These are phyloP conservation scores for Leptinotarsa undecemlineata DNA, from an alignment of 1,140 invertebrate genomes.

Conservation along the genomic window DNA sequence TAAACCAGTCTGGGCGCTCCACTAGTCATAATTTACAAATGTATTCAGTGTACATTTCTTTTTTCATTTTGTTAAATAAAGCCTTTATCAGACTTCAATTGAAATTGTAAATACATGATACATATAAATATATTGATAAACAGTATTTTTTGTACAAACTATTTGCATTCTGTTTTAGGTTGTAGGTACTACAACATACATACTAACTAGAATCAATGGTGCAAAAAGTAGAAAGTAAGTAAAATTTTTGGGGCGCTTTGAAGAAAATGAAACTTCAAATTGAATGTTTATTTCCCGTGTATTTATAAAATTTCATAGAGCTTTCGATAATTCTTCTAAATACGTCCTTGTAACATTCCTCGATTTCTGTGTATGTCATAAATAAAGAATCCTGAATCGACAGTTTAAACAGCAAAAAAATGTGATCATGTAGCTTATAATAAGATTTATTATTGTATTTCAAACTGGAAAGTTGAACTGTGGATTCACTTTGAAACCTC, in stretches of 20 bases:
- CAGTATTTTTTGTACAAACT: slow-evolving; percentile 46
- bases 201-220: slow-evolving; percentile 47
- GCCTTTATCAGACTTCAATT: slow-evolving; percentile 16
- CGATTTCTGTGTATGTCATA: slow-evolving; percentile 35
- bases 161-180: slow-evolving; percentile 40
- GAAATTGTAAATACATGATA: slow-evolving; percentile 41
- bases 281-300: no score
- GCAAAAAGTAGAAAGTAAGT: slow-evolving; percentile 34
- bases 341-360: slow-evolving; percentile 42
- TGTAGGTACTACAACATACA: no score
- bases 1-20: neutral
- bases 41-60: neutral
- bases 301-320: no score
- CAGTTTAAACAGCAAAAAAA: slow-evolving; percentile 21
- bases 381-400: slow-evolving; percentile 31
- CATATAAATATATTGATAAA: slow-evolving; percentile 28
- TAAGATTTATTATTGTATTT: slow-evolving; percentile 33
- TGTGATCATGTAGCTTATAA: slow-evolving; percentile 37
- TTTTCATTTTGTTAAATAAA: slow-evolving; percentile 32
- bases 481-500: slow-evolving; percentile 32
- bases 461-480: slow-evolving; percentile 32
- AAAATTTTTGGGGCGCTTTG: slow-evolving; percentile 14
- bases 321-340: neutral
- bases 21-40: neutral
- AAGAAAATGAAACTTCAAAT: slow-evolving; percentile 24